phyloP scores from a whole-genome alignment of 2,888 invertebrate genomes.

The Ephialtes manifestator region DNA sequence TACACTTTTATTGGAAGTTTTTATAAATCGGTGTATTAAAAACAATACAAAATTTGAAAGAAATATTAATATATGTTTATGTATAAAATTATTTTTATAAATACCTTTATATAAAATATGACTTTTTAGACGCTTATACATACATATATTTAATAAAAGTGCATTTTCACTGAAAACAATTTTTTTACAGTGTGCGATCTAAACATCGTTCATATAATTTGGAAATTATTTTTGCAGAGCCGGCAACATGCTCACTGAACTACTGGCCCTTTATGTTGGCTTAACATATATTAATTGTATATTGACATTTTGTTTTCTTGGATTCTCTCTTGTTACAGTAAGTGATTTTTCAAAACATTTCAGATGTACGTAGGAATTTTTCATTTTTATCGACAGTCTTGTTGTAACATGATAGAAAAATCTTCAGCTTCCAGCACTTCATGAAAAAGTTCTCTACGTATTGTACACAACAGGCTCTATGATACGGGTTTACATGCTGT shows the following conservation, averaged over 20 bases:
- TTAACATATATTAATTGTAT: constrained; percentile 72
- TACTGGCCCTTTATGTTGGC: constrained; percentile 70
- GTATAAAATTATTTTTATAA: too few relatives aligned
- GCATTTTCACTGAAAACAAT: too few relatives aligned
- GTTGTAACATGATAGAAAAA: not conserved
- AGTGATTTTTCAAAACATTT: constrained; percentile 41
- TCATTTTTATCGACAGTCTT: not conserved
- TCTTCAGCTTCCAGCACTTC: not conserved
- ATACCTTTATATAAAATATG: too few relatives aligned
- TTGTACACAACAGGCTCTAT: not conserved
- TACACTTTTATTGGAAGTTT: too few relatives aligned
- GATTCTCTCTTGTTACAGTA: constrained; percentile 72
- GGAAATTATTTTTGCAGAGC: constrained; percentile 28
- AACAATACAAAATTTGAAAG: too few relatives aligned
- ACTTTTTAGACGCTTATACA: too few relatives aligned
- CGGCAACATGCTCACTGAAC: constrained; percentile 62
- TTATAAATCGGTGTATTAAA: too few relatives aligned
- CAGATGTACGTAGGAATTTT: too few relatives aligned
- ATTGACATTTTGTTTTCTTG: constrained; percentile 75
- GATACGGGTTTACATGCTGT: not conserved
- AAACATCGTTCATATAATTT: not conserved
- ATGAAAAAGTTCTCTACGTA: not conserved
- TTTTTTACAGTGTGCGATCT: too few relatives aligned
- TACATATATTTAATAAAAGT: too few relatives aligned
- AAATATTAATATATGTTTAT: too few relatives aligned